Conservation (phyloP, 1,140 invertebrate genomes). For the Bombus sibiricus region DNA sequence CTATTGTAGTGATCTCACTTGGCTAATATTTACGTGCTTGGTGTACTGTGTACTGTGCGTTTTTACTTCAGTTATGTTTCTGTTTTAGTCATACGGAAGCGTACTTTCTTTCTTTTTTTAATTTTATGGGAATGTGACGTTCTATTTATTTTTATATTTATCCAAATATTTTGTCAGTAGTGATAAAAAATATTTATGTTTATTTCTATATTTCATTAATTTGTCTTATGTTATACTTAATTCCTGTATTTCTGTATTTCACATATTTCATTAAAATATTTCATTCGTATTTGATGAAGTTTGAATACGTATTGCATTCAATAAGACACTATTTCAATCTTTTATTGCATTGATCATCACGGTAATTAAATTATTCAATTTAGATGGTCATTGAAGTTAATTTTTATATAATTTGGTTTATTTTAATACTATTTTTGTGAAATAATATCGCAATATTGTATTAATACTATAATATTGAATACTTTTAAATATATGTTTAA, state of each 20-base stretch:
- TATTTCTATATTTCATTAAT: background rate
- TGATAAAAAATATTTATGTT: background rate
- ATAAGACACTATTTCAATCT: background rate
- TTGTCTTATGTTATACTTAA: no score
- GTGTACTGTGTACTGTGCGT: no score
- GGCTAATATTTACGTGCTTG: background rate
- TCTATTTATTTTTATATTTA: background rate
- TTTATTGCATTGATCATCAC: background rate
- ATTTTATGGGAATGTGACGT: background rate
- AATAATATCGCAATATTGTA: background rate
- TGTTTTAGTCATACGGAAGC: background rate
- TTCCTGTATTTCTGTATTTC: no score
- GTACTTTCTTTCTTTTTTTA: background rate
- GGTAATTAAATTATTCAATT: background rate
- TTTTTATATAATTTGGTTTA: background rate
- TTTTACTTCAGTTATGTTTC: background rate
- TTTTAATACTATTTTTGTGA: background rate
- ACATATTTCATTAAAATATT: background rate
- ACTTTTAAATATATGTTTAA: background rate
- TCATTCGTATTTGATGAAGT: background rate
- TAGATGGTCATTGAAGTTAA: background rate
- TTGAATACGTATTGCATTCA: background rate
- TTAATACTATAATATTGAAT: background rate
- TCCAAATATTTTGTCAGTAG: no score
- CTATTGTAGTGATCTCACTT: background rate